These are phyloP conservation scores for Schlechtendalia chinensis DNA, from an alignment of 1,140 invertebrate species.

Conservation along the genomic window DNA sequence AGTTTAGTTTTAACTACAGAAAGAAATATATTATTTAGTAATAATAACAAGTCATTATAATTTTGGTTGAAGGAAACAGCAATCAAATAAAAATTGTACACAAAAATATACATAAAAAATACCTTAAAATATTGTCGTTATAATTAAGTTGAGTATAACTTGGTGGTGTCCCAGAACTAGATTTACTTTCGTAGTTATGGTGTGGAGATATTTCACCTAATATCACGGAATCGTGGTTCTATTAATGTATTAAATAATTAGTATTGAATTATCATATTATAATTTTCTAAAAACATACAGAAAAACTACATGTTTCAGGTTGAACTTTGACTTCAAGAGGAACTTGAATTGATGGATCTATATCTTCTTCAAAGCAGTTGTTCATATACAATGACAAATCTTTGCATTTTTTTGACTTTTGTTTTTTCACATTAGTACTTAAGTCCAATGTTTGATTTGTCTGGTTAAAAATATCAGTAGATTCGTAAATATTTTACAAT, in stretches of 20 bases:
- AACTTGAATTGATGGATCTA: constrained; percentile 12
- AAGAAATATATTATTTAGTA: not conserved
- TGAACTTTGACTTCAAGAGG: not conserved
- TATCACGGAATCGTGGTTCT: constrained; percentile 78
- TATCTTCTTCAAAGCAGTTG: constrained; percentile 1
- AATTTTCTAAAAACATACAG: constrained; percentile 55
- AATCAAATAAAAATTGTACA: constrained; percentile 6
- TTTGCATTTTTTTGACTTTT: not conserved
- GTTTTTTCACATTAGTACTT: not conserved
- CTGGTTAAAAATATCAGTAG: not conserved
- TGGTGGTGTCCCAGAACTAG: constrained; percentile 75
- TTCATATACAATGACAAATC: not conserved
- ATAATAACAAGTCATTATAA: not conserved
- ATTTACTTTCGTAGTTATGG: constrained; percentile 78
- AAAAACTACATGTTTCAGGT: constrained; percentile 55
- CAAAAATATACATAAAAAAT: constrained; percentile 24
- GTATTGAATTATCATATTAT: not conserved
- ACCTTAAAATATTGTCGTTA: constrained; percentile 76
- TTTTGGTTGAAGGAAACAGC: constrained; percentile 23
- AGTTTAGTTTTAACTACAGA: not conserved
- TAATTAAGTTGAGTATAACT: constrained; percentile 86
- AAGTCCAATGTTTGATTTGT: not conserved
- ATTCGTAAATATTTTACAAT: not conserved
- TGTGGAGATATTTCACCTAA: constrained; percentile 82
- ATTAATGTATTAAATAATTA: constrained; percentile 46